Percentiles rank a stretch among this genome's conserved stretches.
These are phyloP conservation scores for Nasonia oneida DNA, from an alignment of 2,888 invertebrate genomes.

Conservation along the genomic window DNA sequence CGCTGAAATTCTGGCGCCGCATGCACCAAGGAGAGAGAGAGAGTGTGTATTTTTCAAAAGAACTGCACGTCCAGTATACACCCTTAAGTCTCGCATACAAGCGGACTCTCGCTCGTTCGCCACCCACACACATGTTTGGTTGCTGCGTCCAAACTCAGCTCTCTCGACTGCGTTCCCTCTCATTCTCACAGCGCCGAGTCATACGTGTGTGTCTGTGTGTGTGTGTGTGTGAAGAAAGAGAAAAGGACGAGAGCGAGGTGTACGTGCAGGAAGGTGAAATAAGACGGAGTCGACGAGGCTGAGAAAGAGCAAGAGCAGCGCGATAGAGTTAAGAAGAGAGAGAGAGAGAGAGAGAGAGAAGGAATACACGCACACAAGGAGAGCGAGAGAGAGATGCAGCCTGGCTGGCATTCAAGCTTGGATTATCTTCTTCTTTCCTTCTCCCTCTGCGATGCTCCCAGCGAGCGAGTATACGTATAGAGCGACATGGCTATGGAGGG, in stretches of 20 bases:
- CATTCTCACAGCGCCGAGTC: not conserved
- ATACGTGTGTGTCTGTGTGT: not conserved
- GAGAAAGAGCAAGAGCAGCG: not conserved
- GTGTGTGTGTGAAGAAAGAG: slow-evolving; percentile 2
- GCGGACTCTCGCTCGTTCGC: slow-evolving; percentile 27
- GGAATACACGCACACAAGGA: not conserved
- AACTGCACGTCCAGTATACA: not conserved
- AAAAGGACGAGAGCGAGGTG: not conserved
- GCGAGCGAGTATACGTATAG: not conserved
- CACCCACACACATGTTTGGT: slow-evolving; percentile 36
- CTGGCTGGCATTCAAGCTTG: slow-evolving; percentile 46
- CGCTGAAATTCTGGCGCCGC: not conserved
- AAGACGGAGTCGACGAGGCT: not conserved
- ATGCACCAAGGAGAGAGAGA: not conserved
- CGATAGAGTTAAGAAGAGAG: not conserved
- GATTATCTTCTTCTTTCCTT: slow-evolving; percentile 49
- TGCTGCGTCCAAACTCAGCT: not conserved
- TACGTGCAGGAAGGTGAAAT: slow-evolving; percentile 3
- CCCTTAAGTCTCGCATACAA: not conserved
- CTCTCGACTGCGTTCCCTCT: slow-evolving; percentile 18
- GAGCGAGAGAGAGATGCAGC: slow-evolving; percentile 14
- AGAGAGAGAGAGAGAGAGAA: not conserved
- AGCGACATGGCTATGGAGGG: not conserved
- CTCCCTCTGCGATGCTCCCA: not conserved
- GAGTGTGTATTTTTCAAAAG: not conserved